A percentile compares a stretch with the other conserved stretches of the same genome.
Evolutionary conservation across 2,797 vertebrate species (phyloP).

Genomic region (Acipenser oxyrinchus): DNA sequence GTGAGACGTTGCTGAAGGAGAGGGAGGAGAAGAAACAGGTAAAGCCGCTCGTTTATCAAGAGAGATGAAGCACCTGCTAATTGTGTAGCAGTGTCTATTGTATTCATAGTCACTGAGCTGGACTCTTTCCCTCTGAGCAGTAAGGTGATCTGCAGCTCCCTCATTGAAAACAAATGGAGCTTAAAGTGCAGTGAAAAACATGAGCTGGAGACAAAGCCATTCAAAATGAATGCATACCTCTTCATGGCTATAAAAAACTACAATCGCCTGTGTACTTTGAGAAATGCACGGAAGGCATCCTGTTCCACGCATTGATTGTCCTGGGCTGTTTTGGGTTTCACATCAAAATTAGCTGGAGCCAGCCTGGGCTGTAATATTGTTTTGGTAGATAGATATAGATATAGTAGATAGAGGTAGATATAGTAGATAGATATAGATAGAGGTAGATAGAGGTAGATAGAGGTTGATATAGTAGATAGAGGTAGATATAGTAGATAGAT

Average conservation of each 20-base stretch:
- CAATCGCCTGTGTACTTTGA: not conserved
- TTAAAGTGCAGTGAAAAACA: slow-evolving; percentile 2
- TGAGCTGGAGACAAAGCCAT: slow-evolving; percentile 18
- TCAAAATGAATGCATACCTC: slow-evolving; percentile 25
- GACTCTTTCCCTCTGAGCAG: slow-evolving; percentile 2
- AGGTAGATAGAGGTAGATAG: too few species aligned
- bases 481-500: too few species aligned
- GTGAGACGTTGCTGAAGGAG: slow-evolving; percentile 77
- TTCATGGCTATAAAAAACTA: slow-evolving; percentile 13
- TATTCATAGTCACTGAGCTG: not conserved
- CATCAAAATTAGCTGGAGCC: not conserved
- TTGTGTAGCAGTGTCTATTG: not conserved
- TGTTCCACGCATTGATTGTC: slow-evolving; percentile 25
- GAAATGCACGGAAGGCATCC: slow-evolving; percentile 20
- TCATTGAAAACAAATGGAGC: slow-evolving; percentile 12
- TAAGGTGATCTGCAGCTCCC: slow-evolving; percentile 11
- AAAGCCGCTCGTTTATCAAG: slow-evolving; percentile 7
- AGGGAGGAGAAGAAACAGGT: slow-evolving; percentile 88
- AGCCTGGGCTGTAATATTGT: too few species aligned
- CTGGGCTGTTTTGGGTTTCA: slow-evolving; percentile 22
- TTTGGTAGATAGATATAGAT: too few species aligned
- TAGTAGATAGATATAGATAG: too few species aligned
- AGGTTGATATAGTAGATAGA: too few species aligned
- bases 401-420: too few species aligned
- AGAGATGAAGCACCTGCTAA: not conserved